Base-by-base conservation (phyloP, 2,797 vertebrate genomes). In the Phalanger gymnotis region DNA sequence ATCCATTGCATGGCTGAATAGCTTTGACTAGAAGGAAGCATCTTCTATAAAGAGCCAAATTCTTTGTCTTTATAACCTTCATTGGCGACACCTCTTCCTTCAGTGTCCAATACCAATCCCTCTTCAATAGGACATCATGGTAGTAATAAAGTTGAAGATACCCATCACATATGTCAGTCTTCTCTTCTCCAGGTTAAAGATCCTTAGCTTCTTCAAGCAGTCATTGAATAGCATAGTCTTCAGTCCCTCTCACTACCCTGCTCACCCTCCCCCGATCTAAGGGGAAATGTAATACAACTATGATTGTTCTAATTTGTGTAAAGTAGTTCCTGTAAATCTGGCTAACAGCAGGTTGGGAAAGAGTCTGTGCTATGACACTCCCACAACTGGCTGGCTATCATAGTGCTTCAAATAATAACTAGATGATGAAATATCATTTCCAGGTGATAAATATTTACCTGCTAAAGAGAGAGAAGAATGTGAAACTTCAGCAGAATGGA, bases 401-500 rank as follows among this genome's bases (percentile, higher is more conserved):
- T 11, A 58, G 61, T 57, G 47, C 47, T 61, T 92, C 93, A 52
- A 25, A 1, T 13, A 53, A 58, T 11, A 91, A 11, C 34, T 81
- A 81, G 94, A 95, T 5, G 34, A 40, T 90, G 30, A 81, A 92
- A 90, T 31, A 53, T 52, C 34, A 55, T 90, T 25, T 11, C n/a
- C 54, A 91, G 54, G 53, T 52, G 54, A 91, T 28, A 40, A 52
- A n/a, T 9, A 51, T 0, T 12, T n/a, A 53, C 54, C 34, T 11
- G 40, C 34, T 53, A 89, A 31, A 40, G 89, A 47, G 61, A 52
- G 13, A 6, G 2, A 34, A 53, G 53, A 58, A 90, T 0, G 55
- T 93, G 96, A 96, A 97, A 96, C 94, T 96, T 95, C 94, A 96
- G 96, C 97, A 97, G 2, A 25, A 31, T 31, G 25, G 3, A 28